phyloP scores from a whole-genome alignment of 2,113 vertebrate genomes.

The Lagopus leucura region DNA sequence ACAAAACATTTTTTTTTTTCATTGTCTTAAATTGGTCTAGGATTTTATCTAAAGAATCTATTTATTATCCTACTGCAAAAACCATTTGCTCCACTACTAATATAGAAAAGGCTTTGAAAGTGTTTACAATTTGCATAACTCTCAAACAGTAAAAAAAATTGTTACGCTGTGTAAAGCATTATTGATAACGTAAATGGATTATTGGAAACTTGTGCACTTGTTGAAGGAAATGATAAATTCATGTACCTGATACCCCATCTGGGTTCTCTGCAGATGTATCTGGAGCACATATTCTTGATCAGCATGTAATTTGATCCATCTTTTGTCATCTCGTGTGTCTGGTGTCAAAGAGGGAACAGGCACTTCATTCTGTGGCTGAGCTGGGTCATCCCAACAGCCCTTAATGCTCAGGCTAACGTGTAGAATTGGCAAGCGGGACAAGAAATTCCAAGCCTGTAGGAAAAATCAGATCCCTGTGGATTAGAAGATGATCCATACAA shows the following conservation, averaged over 20 bases:
- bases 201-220: conserved; percentile 34
- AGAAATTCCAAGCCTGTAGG: conserved; percentile 89
- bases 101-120: conserved; percentile 36
- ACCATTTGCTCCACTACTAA: not conserved
- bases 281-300: conserved; percentile 98
- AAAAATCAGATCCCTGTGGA: not conserved
- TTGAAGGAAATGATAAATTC: conserved; percentile 56
- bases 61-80: not conserved
- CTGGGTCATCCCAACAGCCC: conserved; percentile 88
- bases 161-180: not conserved
- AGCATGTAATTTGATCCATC: conserved; percentile 90
- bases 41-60: not conserved
- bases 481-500: not conserved
- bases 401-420: conserved; percentile 87
- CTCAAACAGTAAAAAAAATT: not conserved
- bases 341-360: conserved; percentile 71
- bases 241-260: conserved; percentile 85
- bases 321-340: conserved; percentile 81
- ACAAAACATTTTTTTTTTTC: not conserved
- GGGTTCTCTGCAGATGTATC: conserved; percentile 86
- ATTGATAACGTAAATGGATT: not conserved
- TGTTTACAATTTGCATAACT: conserved; percentile 21
- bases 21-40: not conserved
- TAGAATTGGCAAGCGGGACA: conserved; percentile 90
- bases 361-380: conserved; percentile 79